A percentile compares a stretch with the other conserved stretches of the same genome.
phyloP scores from a whole-genome alignment of 2,113 vertebrate species.

The Lichenostomus cassidix region DNA sequence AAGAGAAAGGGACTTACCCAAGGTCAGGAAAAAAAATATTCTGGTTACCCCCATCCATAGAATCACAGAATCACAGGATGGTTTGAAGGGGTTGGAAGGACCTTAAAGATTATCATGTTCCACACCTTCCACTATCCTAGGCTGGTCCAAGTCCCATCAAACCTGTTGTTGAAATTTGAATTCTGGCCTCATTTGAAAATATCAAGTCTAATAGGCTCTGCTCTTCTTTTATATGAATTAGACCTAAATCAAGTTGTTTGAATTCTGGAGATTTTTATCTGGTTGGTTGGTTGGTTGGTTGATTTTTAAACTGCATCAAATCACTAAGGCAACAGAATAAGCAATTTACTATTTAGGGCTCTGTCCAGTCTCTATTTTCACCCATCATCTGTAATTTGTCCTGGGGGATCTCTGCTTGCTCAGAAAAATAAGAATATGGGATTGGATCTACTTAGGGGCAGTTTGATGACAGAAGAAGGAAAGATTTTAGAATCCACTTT shows the following conservation, averaged over 20 bases:
- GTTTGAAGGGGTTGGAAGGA: background rate
- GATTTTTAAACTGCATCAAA: background rate
- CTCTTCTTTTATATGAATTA: background rate
- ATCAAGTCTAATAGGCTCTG: background rate
- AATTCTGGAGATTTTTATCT: background rate
- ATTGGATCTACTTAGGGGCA: background rate
- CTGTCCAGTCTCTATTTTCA: background rate
- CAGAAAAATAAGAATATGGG: background rate
- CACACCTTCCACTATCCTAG: background rate
- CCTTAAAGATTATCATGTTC: accelerated
- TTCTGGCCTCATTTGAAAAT: background rate
- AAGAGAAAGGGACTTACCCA: background rate
- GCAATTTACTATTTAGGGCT: background rate
- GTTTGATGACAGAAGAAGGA: background rate
- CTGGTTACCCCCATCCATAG: background rate
- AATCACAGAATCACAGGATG: background rate
- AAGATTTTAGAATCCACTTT: background rate
- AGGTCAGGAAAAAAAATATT: background rate
- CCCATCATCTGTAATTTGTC: background rate
- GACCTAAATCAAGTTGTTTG: background rate
- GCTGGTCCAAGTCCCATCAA: background rate
- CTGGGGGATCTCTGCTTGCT: background rate
- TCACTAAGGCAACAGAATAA: background rate
- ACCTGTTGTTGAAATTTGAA: background rate
- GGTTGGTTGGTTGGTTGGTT: background rate